A percentile compares a stretch with the other conserved stretches of the same genome.
phyloP scores from a whole-genome alignment of 2,888 invertebrate genomes.

The Drosophila kanekoi region DNA sequence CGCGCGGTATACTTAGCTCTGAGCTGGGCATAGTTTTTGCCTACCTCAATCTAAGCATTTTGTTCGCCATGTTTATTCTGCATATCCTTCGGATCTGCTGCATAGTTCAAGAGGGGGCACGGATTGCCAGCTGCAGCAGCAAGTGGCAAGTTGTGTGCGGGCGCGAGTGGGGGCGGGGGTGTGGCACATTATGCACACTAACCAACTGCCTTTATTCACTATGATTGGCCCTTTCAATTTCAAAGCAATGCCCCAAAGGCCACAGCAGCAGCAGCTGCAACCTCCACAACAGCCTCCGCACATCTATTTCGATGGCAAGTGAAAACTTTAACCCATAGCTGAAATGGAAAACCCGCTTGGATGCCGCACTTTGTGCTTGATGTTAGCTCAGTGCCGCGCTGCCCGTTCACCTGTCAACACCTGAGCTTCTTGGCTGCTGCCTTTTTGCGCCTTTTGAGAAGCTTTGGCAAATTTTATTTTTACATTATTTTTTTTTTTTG shows the following conservation, averaged over 20 bases:
- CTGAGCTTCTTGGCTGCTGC: slow-evolving; percentile 38
- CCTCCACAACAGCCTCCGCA: slow-evolving; percentile 9
- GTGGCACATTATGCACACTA: slow-evolving; percentile 47
- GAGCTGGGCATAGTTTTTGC: not conserved
- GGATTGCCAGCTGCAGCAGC: slow-evolving; percentile 5
- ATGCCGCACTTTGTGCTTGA: slow-evolving; percentile 6
- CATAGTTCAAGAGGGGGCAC: slow-evolving; percentile 13
- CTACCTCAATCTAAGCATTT: not conserved
- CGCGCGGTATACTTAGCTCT: not conserved
- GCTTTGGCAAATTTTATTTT: slow-evolving; percentile 4
- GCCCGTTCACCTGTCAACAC: slow-evolving; percentile 66
- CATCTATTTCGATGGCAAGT: not conserved
- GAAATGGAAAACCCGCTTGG: slow-evolving; percentile 1
- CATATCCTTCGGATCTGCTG: slow-evolving; percentile 6
- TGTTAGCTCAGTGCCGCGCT: slow-evolving; percentile 43
- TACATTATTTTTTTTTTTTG: too few species aligned
- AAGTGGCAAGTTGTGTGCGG: not conserved
- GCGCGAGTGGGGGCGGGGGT: not conserved
- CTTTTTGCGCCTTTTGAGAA: slow-evolving; percentile 45
- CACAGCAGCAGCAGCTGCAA: slow-evolving; percentile 9
- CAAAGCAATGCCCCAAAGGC: slow-evolving; percentile 47
- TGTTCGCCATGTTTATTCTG: not conserved
- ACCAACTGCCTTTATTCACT: slow-evolving; percentile 54
- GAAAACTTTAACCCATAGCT: slow-evolving; percentile 20
- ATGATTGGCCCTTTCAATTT: slow-evolving; percentile 62